These are phyloP conservation scores for Bimastos eiseni DNA, from an alignment of 2,888 invertebrate genomes.

Conservation along the genomic window DNA sequence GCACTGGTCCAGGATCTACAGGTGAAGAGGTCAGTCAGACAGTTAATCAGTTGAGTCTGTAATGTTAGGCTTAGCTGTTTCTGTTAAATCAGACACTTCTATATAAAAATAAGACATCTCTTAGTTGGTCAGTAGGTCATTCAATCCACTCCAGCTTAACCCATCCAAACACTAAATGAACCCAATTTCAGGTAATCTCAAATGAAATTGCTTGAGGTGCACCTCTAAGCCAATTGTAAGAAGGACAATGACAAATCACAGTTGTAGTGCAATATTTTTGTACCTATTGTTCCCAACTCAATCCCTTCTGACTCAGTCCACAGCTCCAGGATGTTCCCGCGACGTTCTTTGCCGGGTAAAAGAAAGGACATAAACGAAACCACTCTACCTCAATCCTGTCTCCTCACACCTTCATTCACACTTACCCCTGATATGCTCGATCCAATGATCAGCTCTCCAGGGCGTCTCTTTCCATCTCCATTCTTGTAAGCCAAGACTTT, in stretches of 20 bases:
- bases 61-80: background rate
- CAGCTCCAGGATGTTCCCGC: too few relatives aligned
- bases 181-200: background rate
- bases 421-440: conserved; percentile 60
- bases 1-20: conserved; percentile 58
- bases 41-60: background rate
- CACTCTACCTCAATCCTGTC: background rate
- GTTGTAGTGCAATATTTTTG: too few relatives aligned
- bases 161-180: background rate
- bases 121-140: background rate
- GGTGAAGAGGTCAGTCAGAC: background rate
- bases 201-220: too few relatives aligned
- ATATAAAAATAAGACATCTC: background rate
- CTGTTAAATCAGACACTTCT: background rate
- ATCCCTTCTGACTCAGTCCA: background rate
- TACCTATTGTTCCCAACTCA: background rate
- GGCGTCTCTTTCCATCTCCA: conserved; percentile 57
- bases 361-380: background rate
- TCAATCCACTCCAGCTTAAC: background rate
- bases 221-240: too few relatives aligned
- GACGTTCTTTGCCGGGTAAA: background rate
- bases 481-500: conserved; percentile 60
- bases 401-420: background rate
- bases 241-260: too few relatives aligned
- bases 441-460: conserved; percentile 58